Percentiles rank a stretch among this genome's conserved stretches.
phyloP scores from a whole-genome alignment of 2,888 invertebrate species.

The Hanleya hanleyi region DNA sequence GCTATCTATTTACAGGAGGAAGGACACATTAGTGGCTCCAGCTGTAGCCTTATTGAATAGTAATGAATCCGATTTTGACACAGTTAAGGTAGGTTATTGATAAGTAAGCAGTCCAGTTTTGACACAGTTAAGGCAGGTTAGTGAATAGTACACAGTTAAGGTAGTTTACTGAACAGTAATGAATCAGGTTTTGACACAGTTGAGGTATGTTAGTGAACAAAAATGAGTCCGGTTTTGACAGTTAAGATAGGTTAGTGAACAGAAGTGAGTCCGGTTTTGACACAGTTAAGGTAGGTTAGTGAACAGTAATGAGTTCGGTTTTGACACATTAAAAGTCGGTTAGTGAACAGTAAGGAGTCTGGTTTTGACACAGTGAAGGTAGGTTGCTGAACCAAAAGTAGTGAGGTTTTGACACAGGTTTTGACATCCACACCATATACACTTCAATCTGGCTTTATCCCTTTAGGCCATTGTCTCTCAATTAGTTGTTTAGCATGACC shows the following conservation, averaged over 20 bases:
- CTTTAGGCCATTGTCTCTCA: too few species aligned
- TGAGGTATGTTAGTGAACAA: too few species aligned
- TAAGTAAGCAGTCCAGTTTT: not conserved
- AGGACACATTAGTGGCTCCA: slow-evolving; percentile 72
- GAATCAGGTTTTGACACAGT: slow-evolving; percentile 75
- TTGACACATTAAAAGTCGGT: too few species aligned
- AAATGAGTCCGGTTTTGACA: too few species aligned
- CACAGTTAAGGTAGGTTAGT: slow-evolving; percentile 68
- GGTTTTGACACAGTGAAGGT: slow-evolving; percentile 75
- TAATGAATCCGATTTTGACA: slow-evolving; percentile 75
- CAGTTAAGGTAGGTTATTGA: slow-evolving; percentile 67
- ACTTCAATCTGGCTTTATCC: too few species aligned
- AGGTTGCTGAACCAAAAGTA: too few species aligned
- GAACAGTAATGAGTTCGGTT: not conserved
- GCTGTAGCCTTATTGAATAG: slow-evolving; percentile 74
- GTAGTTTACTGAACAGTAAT: slow-evolving; percentile 72
- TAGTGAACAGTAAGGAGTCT: slow-evolving; percentile 73
- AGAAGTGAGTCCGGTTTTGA: slow-evolving; percentile 75
- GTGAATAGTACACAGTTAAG: not conserved
- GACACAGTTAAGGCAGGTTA: too few species aligned
- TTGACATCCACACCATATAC: too few species aligned
- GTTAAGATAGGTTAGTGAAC: slow-evolving; percentile 72
- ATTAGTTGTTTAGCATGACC: too few species aligned
- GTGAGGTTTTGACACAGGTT: too few species aligned
- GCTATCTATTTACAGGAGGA: slow-evolving; percentile 53